Percentiles rank a stretch among this genome's conserved stretches.
phyloP scores from a whole-genome alignment of 2,113 vertebrate genomes.

The Nycticryphes semicollaris region DNA sequence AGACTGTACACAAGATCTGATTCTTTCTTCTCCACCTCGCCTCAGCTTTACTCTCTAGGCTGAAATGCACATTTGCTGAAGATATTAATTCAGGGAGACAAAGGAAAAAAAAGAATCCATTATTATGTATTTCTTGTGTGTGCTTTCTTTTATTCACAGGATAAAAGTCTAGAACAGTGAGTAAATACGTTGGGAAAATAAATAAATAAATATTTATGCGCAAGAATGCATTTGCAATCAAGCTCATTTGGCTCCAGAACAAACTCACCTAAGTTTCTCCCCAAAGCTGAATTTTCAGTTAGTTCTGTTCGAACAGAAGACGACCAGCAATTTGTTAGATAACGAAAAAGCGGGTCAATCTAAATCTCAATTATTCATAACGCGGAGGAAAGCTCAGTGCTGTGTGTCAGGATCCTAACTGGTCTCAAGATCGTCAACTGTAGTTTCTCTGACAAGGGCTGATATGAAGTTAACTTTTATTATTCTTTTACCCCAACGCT shows the following conservation, averaged over 20 bases:
- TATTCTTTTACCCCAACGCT: neutral
- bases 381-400: neutral
- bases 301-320: neutral
- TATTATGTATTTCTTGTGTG: neutral
- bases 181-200: neutral
- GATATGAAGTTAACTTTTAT: neutral
- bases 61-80: neutral
- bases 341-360: slow-evolving; percentile 4
- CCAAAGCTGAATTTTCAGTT: neutral
- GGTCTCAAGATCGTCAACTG: neutral
- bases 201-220: neutral
- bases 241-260: neutral
- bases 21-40: neutral
- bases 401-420: neutral
- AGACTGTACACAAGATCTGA: neutral
- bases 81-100: neutral
- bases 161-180: neutral
- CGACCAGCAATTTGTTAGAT: neutral
- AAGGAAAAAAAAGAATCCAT: neutral
- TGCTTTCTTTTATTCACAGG: neutral
- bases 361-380: neutral
- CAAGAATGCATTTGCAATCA: neutral
- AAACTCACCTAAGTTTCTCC: neutral
- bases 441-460: neutral
- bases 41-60: neutral